These are phyloP conservation scores for Neopipo cinnamomea DNA, from an alignment of 2,113 vertebrate species.

Conservation along the genomic window DNA sequence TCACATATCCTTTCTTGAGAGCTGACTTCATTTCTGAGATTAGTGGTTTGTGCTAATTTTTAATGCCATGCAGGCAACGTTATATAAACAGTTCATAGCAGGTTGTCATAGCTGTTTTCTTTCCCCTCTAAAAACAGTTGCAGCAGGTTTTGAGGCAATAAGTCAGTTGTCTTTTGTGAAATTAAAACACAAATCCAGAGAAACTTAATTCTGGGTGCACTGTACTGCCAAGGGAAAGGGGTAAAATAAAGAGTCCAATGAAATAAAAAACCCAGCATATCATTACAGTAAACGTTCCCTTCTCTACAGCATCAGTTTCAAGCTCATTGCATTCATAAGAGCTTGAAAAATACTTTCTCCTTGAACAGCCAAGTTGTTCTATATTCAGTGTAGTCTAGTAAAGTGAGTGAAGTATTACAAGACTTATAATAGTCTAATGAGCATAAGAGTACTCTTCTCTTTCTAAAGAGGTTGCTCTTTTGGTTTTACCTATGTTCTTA, in stretches of 20 bases:
- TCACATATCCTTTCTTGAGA: not conserved
- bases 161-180: not conserved
- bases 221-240: not conserved
- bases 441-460: not conserved
- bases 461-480: not conserved
- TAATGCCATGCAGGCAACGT: not conserved
- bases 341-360: not conserved
- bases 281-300: not conserved
- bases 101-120: not conserved
- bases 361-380: not conserved
- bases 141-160: not conserved
- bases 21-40: not conserved
- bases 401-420: not conserved
- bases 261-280: not conserved
- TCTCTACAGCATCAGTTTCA: not conserved
- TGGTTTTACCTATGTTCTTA: not conserved
- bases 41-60: not conserved
- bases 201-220: not conserved
- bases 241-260: not conserved
- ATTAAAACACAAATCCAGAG: not conserved
- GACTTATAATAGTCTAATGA: rapidly evolving
- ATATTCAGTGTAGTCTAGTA: not conserved
- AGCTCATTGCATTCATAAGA: not conserved
- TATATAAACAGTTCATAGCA: not conserved
- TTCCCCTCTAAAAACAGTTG: not conserved